Conservation (phyloP, 1,140 invertebrate species). For the Diorhabda sublineata region DNA sequence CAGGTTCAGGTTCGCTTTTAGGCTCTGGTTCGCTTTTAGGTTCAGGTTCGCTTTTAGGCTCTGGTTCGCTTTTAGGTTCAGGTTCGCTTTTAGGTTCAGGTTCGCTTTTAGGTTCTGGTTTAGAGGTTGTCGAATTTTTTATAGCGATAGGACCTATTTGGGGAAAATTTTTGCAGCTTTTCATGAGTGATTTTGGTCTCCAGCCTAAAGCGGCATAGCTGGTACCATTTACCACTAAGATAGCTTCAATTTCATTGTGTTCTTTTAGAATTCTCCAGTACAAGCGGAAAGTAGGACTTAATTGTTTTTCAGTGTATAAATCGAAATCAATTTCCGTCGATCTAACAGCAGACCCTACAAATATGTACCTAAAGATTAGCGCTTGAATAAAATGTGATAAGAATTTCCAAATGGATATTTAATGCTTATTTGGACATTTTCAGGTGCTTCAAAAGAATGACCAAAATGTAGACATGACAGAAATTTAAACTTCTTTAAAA, state of each 20-base stretch:
- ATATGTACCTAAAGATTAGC: no score
- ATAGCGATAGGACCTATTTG: conserved; percentile 49
- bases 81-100: conserved; percentile 48
- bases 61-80: conserved; percentile 43
- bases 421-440: no score
- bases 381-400: no score
- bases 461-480: no score
- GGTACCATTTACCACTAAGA: conserved; percentile 76
- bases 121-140: conserved; percentile 30
- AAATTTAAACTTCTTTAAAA: no score
- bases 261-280: conserved; percentile 81
- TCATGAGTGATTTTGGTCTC: conserved; percentile 68
- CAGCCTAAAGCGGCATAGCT: conserved; percentile 84
- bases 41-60: conserved; percentile 41
- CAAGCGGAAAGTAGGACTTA: conserved; percentile 68
- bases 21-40: conserved; percentile 49
- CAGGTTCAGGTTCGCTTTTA: conserved; percentile 46
- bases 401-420: no score
- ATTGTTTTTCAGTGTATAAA: conserved; percentile 63
- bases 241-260: conserved; percentile 76
- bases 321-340: conserved; percentile 61
- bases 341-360: conserved; percentile 62
- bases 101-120: conserved; percentile 45
- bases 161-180: conserved; percentile 73
- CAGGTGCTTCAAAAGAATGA: no score